Conservation (phyloP, 2,888 invertebrate species). For the Callosobruchus maculatus region DNA sequence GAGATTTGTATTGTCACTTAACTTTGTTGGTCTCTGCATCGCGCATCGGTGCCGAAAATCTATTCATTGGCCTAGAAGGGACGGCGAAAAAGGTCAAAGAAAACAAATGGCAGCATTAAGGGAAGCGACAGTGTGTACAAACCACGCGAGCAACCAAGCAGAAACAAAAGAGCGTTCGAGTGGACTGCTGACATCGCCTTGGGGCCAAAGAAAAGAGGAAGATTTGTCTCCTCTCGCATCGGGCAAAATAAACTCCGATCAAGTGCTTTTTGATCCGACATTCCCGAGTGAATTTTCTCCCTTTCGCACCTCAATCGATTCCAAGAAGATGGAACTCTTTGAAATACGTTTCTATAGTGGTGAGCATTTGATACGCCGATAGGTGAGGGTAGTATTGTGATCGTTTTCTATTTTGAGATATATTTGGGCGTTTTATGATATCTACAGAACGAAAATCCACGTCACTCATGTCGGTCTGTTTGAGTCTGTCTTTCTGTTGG, state of each 20-base stretch:
- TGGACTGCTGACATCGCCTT: background rate
- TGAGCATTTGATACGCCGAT: background rate
- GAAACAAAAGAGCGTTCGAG: background rate
- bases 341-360: background rate
- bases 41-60: too few relatives aligned
- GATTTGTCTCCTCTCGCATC: background rate
- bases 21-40: too few relatives aligned
- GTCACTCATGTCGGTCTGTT: too few relatives aligned
- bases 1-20: too few relatives aligned
- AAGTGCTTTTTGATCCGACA: background rate
- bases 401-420: too few relatives aligned
- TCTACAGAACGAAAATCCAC: too few relatives aligned
- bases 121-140: background rate
- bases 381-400: too few relatives aligned
- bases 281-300: background rate
- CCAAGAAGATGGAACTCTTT: background rate
- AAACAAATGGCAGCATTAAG: background rate
- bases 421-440: too few relatives aligned
- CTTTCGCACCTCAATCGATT: background rate
- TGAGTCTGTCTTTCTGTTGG: too few relatives aligned
- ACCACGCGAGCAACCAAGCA: background rate
- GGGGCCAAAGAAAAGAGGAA: background rate
- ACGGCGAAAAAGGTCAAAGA: background rate
- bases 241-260: background rate
- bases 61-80: background rate